Conservation (phyloP, 2,888 invertebrate genomes). For the Vannuccia rotundouncinata region DNA sequence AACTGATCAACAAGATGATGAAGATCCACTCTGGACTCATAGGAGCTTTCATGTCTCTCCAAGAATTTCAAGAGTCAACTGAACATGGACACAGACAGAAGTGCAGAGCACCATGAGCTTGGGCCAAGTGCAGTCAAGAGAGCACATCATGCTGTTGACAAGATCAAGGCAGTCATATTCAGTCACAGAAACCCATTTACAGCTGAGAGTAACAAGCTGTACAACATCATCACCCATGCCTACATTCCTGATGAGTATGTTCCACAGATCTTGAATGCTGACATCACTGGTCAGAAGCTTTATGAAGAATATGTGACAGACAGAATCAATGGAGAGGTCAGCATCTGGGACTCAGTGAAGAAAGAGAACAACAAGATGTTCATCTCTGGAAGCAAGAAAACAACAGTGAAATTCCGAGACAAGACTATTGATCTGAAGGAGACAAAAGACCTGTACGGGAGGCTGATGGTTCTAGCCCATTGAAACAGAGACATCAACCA, state of each 20-base stretch:
- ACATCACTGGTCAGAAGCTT: not conserved
- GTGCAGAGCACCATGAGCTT: not conserved
- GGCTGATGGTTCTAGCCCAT: not conserved
- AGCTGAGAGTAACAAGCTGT: not conserved
- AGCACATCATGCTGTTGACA: slow-evolving; percentile 23
- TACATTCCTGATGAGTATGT: not conserved
- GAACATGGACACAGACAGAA: not conserved
- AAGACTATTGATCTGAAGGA: not conserved
- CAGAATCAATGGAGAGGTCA: slow-evolving; percentile 39
- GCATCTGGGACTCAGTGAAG: slow-evolving; percentile 40
- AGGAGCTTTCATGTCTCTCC: not conserved
- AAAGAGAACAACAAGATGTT: slow-evolving; percentile 39
- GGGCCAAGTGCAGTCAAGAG: slow-evolving; percentile 30
- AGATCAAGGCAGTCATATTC: not conserved
- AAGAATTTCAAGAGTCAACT: not conserved
- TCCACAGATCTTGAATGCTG: not conserved
- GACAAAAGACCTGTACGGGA: not conserved
- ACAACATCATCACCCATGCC: not conserved
- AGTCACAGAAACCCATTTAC: not conserved
- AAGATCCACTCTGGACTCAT: not conserved
- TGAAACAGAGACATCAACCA: not conserved
- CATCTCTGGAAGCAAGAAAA: slow-evolving; percentile 38
- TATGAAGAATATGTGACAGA: too few relatives aligned
- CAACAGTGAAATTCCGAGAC: slow-evolving; percentile 37
- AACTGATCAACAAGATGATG: not conserved